These are phyloP conservation scores for Drosophila rellima DNA, from an alignment of 2,888 invertebrate genomes.

Conservation along the genomic window DNA sequence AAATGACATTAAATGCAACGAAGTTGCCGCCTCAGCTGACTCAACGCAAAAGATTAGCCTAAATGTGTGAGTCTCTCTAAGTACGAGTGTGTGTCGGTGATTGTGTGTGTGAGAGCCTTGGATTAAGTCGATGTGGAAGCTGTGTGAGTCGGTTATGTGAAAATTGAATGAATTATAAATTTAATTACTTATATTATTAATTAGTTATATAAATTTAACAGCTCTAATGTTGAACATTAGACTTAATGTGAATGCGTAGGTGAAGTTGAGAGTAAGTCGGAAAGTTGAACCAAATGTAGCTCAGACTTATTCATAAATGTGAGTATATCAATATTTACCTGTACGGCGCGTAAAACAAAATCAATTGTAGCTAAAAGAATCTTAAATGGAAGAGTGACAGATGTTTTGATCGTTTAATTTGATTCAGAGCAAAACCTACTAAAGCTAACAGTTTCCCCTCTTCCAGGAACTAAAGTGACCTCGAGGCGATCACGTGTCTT, in stretches of 20 bases:
- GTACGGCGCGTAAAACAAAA: too few relatives aligned
- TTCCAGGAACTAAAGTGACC: neutral
- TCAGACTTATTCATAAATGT: neutral
- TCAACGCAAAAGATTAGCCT: conserved; percentile 58
- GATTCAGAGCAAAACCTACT: neutral
- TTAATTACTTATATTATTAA: neutral
- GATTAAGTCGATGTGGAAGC: conserved; percentile 4
- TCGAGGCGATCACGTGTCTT: conserved; percentile 5
- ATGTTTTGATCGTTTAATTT: neutral
- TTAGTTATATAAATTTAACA: neutral
- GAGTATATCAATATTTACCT: too few relatives aligned
- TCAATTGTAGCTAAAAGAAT: too few relatives aligned
- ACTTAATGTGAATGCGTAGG: neutral
- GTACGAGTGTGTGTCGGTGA: conserved; percentile 9
- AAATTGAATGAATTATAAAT: neutral
- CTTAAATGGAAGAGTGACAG: neutral
- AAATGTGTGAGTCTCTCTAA: conserved; percentile 41
- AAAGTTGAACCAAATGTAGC: neutral
- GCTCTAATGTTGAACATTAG: neutral
- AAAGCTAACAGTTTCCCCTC: neutral
- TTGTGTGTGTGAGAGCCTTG: conserved; percentile 19
- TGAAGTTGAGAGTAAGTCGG: neutral
- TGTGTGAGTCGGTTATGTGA: neutral
- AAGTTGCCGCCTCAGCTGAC: conserved; percentile 45
- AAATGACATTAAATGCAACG: conserved; percentile 71